These are phyloP conservation scores for Papilio machaon DNA, from an alignment of 1,140 invertebrate genomes.

Conservation along the genomic window DNA sequence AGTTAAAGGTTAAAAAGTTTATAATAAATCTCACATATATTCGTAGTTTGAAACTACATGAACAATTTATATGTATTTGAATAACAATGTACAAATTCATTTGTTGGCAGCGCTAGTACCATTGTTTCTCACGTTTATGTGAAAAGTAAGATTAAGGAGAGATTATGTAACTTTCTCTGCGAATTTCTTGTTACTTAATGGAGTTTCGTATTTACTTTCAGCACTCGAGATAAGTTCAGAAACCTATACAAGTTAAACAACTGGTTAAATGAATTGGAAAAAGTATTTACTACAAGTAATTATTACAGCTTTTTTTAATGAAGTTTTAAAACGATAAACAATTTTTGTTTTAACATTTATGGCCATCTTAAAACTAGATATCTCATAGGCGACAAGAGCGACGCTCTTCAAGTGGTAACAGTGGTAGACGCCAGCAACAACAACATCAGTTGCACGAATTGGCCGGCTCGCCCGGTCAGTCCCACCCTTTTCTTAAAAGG, in stretches of 20 bases:
- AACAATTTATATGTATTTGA: not conserved
- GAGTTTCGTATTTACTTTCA: slow-evolving; percentile 60
- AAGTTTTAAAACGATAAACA: not conserved
- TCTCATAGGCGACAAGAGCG: no score
- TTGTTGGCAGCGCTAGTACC: slow-evolving; percentile 22
- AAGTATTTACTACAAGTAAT: not conserved
- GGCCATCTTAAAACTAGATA: no score
- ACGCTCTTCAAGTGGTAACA: no score
- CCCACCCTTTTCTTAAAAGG: no score
- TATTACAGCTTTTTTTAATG: not conserved
- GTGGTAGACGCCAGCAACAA: no score
- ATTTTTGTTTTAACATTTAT: not conserved
- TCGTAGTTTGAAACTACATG: not conserved
- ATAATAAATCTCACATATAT: no score
- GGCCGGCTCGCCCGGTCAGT: no score
- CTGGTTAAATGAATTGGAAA: not conserved
- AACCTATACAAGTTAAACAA: slow-evolving; percentile 11
- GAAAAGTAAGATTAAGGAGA: slow-evolving; percentile 64
- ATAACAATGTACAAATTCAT: slow-evolving; percentile 20
- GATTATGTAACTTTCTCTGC: slow-evolving; percentile 59
- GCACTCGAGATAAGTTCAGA: slow-evolving; percentile 42
- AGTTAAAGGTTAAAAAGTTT: no score
- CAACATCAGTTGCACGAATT: no score
- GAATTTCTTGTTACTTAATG: slow-evolving; percentile 54
- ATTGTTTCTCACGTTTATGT: slow-evolving; percentile 61